These are phyloP conservation scores for Microcebus tavaratra DNA, from an alignment of 2,113 vertebrate species.

Conservation along the genomic window DNA sequence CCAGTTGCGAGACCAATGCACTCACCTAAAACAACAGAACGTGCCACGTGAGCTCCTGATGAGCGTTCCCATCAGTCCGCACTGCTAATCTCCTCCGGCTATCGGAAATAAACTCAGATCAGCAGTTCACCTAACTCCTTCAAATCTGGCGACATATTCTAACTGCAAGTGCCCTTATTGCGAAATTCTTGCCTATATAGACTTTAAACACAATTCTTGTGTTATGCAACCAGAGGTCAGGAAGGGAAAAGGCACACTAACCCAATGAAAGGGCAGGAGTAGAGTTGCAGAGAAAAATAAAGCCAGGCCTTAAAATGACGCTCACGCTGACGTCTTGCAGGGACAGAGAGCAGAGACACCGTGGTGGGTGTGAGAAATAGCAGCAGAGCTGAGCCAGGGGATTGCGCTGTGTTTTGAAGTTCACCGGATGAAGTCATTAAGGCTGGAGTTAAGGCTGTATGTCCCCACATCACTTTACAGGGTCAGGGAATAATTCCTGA, in stretches of 20 bases:
- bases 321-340: rapidly evolving
- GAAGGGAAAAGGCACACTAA: not conserved
- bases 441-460: not conserved
- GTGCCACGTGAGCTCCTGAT: not conserved
- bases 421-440: not conserved
- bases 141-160: not conserved
- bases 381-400: rapidly evolving
- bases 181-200: not conserved
- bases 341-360: not conserved
- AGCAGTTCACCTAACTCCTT: not conserved
- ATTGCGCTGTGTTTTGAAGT: not conserved
- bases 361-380: not conserved
- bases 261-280: not conserved
- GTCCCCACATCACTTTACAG: rapidly evolving
- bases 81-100: not conserved
- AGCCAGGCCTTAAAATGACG: not conserved
- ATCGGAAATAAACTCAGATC: not conserved
- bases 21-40: not conserved
- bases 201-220: not conserved
- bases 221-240: no score
- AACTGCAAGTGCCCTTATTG: not conserved
- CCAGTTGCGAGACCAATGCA: rapidly evolving
- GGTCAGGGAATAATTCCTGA: not conserved
- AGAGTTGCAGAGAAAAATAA: not conserved
- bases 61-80: rapidly evolving